Base-by-base conservation (phyloP, 1,140 invertebrate species). In the Hyles euphorbiae region DNA sequence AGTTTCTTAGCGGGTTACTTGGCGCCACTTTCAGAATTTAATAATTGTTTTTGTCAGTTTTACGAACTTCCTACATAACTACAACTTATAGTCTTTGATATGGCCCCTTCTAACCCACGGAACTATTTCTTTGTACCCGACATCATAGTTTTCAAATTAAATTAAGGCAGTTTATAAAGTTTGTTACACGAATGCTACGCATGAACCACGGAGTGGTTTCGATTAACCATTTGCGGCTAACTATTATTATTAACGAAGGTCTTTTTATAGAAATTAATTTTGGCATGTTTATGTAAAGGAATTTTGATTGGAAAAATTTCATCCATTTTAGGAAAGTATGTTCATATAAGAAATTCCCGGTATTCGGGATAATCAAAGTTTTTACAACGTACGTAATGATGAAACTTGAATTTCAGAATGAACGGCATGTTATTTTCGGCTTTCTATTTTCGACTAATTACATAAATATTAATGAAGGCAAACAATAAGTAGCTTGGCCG, bases 91-190 rank as follows among this genome's bases (percentile, higher is more conserved):
- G 44, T 36, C 48, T 56, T 3, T n/a, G 6, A 11, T 40, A 59
- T 33, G 12, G 11, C 34, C 58, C 34, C 34, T 60, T 47, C 59
- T 44, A 44, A 64, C 53, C 56, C 48, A 57, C 57, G 55, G 58
- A 80, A 84, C 76, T 78, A 82, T 82, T 84, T 79, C 72, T 79
- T 79, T 81, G 74, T 73, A 55, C 68, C 63, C 61, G 58, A 65
- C 65, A 69, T 65, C 68, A 79, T 76, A 79, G 76, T 78, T 82
- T 74, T 72, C 68, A 70, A 78, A 76, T 82, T 81, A 80, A 81
- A 73, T 75, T 74, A 67, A 70, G 65, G 53, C 40, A 67, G 55
- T 68, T 72, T 54, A 51, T 70, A 65, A 53, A 65, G 51, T 56
- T 56, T 48, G 44, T 36, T 50, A 58, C 56, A 57, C 53, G 45